Evolutionary conservation across 2,888 invertebrate genomes (phyloP).

Genomic region (Ochlodes sylvanus): DNA sequence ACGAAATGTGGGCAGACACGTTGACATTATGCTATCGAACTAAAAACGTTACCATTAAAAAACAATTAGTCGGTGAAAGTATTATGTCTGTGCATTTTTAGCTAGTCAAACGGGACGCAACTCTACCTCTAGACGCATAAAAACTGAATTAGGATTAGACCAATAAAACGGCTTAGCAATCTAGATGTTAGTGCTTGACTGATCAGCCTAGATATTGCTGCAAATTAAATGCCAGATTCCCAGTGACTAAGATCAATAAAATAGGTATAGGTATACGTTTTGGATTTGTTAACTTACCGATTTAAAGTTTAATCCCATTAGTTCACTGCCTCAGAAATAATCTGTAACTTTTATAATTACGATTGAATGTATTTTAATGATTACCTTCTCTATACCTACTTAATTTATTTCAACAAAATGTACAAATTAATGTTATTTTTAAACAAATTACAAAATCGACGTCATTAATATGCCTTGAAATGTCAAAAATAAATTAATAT

Average conservation of each 20-base stretch:
- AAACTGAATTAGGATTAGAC: constrained; percentile 81
- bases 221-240: constrained; percentile 83
- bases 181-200: constrained; percentile 80
- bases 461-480: not conserved
- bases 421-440: not conserved
- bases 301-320: constrained; percentile 50
- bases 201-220: constrained; percentile 74
- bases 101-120: constrained; percentile 64
- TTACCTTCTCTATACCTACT: too few relatives aligned
- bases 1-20: constrained; percentile 70
- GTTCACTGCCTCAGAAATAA: constrained; percentile 24
- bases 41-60: constrained; percentile 65
- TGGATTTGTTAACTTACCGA: constrained; percentile 44
- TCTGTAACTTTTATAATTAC: constrained; percentile 6
- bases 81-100: constrained; percentile 58
- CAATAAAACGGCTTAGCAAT: constrained; percentile 79
- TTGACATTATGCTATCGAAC: constrained; percentile 75
- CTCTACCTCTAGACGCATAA: constrained; percentile 64
- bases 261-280: constrained; percentile 28
- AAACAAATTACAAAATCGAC: not conserved
- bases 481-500: constrained; percentile 8
- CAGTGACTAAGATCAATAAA: constrained; percentile 65
- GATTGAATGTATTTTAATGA: too few relatives aligned
- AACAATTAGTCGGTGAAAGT: constrained; percentile 79
- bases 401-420: too few relatives aligned